phyloP scores from a whole-genome alignment of 2,888 invertebrate species.

The Endotricha flammealis region DNA sequence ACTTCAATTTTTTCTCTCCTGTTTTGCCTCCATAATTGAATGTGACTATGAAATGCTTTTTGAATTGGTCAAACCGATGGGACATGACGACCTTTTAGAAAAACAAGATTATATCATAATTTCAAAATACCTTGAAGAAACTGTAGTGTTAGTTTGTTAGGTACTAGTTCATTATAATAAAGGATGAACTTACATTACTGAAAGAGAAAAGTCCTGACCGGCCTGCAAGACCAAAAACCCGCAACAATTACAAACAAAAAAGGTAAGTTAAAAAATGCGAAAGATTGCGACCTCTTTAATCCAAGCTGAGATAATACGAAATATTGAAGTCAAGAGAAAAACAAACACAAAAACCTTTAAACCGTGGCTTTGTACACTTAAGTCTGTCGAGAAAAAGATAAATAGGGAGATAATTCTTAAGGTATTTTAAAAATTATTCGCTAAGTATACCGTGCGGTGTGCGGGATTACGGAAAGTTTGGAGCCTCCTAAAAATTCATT shows the following conservation, averaged over 20 bases:
- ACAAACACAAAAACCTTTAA: slow-evolving; percentile 5
- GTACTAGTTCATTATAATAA: no score
- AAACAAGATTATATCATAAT: neutral
- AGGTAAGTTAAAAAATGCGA: neutral
- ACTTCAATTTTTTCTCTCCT: no score
- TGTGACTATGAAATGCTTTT: no score
- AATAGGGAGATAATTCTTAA: slow-evolving; percentile 8
- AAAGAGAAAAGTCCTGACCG: no score
- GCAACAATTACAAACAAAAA: slow-evolving; percentile 1
- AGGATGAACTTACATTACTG: no score
- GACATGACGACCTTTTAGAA: neutral
- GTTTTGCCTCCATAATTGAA: no score
- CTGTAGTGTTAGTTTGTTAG: no score
- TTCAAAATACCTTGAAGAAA: no score
- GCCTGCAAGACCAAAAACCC: no score
- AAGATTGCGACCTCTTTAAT: slow-evolving; percentile 5
- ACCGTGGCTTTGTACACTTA: slow-evolving; percentile 4
- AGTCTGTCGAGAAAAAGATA: slow-evolving; percentile 7
- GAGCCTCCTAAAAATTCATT: slow-evolving; percentile 37
- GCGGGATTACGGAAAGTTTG: slow-evolving; percentile 40
- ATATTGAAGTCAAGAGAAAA: slow-evolving; percentile 9
- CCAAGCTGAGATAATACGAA: slow-evolving; percentile 9
- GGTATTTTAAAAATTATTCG: slow-evolving; percentile 16
- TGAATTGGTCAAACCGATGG: no score
- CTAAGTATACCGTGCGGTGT: slow-evolving; percentile 38